Evolutionary conservation across 2,888 invertebrate species (phyloP).

Genomic region (Andrena trimmerana): DNA sequence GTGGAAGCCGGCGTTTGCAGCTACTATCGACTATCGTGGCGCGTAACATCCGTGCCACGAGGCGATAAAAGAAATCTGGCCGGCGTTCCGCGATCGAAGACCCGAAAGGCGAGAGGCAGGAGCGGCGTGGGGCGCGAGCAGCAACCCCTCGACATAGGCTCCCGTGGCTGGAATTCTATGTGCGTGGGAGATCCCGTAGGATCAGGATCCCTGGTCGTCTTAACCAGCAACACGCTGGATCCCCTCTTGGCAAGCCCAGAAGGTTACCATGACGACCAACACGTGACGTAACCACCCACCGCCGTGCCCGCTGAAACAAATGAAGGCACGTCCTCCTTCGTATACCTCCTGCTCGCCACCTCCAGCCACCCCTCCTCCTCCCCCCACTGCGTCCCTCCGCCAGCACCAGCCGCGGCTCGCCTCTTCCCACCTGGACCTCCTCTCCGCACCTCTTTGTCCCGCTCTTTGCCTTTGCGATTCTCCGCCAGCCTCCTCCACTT

Average conservation of each 20-base stretch:
- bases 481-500: conserved; percentile 56
- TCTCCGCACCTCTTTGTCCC: neutral
- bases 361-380: conserved; percentile 61
- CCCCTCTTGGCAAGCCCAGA: conserved; percentile 83
- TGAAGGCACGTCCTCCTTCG: conserved; percentile 83
- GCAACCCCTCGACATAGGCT: conserved; percentile 6
- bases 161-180: conserved; percentile 70
- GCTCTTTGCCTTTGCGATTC: conserved; percentile 56
- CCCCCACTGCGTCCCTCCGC: conserved; percentile 18
- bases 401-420: neutral
- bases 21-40: neutral
- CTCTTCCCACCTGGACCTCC: conserved; percentile 18
- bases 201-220: conserved; percentile 77
- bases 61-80: conserved; percentile 45
- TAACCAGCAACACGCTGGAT: conserved; percentile 83
- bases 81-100: conserved; percentile 34
- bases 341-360: conserved; percentile 63
- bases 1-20: neutral
- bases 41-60: conserved; percentile 8
- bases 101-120: conserved; percentile 11
- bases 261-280: conserved; percentile 84
- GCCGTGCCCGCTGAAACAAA: conserved; percentile 84
- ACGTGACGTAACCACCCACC: conserved; percentile 85
- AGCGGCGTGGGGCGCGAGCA: conserved; percentile 2
- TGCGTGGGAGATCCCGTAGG: conserved; percentile 72